A percentile compares a stretch with the other conserved stretches of the same genome.
phyloP scores from a whole-genome alignment of 2,113 vertebrate species.

The Candoia aspera region DNA sequence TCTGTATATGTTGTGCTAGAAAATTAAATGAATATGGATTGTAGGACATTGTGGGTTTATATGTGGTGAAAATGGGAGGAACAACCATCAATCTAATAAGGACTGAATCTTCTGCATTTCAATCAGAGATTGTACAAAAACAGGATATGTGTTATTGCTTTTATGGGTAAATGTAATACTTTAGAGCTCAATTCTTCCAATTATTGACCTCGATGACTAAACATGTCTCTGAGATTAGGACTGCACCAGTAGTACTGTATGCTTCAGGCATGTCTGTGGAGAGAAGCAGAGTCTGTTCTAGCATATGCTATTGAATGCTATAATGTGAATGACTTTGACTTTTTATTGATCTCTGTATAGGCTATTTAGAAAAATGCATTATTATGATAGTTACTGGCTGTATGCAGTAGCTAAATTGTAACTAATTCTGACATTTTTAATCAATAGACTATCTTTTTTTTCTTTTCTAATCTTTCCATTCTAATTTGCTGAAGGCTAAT shows the following conservation, averaged over 20 bases:
- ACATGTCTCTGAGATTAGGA: background rate
- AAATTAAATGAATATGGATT: slow-evolving; percentile 40
- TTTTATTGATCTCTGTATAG: background rate
- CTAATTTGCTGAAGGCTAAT: slow-evolving; percentile 29
- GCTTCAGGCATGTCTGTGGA: slow-evolving; percentile 47
- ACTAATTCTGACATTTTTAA: background rate
- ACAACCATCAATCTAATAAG: slow-evolving; percentile 1
- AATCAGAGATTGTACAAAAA: slow-evolving; percentile 32
- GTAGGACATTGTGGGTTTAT: slow-evolving; percentile 52
- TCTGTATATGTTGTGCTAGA: slow-evolving; percentile 38
- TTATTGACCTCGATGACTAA: background rate
- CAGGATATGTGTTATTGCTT: slow-evolving; percentile 20
- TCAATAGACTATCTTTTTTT: background rate
- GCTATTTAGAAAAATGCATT: background rate
- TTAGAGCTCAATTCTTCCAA: background rate
- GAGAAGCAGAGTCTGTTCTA: slow-evolving; percentile 34
- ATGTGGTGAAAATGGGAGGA: background rate
- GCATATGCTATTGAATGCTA: slow-evolving; percentile 16
- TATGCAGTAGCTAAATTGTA: background rate
- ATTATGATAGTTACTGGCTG: slow-evolving; percentile 2
- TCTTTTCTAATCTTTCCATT: slow-evolving; percentile 3
- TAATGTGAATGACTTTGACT: slow-evolving; percentile 14
- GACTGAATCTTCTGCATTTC: background rate
- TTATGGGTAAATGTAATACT: background rate
- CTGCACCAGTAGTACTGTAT: slow-evolving; percentile 20